Evolutionary conservation across 2,113 vertebrate species (phyloP).

Genomic region (Camelus dromedarius): DNA sequence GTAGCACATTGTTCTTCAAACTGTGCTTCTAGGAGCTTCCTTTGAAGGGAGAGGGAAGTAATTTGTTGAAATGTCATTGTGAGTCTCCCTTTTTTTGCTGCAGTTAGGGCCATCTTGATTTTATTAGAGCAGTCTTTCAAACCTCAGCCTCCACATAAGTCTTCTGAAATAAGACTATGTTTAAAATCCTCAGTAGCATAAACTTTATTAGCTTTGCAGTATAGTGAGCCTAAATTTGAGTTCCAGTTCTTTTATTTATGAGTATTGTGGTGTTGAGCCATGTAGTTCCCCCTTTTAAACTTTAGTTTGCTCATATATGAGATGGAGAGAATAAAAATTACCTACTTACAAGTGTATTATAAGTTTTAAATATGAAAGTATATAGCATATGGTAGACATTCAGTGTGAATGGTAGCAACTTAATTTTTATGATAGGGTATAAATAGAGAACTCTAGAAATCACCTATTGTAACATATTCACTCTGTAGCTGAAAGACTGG

Average conservation of each 20-base stretch:
- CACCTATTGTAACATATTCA: neutral
- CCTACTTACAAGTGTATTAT: neutral
- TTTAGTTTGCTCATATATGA: neutral
- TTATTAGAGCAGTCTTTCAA: neutral
- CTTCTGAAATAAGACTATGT: neutral
- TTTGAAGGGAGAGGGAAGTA: neutral
- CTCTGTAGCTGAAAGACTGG: neutral
- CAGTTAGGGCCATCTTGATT: neutral
- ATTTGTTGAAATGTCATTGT: neutral
- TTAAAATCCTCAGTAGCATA: neutral
- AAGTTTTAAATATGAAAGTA: neutral
- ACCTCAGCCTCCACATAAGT: neutral
- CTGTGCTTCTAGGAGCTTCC: neutral
- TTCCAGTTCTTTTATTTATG: neutral
- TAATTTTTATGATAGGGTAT: constrained; percentile 24
- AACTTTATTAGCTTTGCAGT: neutral
- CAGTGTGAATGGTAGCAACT: neutral
- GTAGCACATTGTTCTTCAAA: neutral
- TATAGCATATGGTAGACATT: neutral
- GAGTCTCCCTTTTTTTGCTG: neutral
- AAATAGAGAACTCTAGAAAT: neutral
- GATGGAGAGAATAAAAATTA: neutral
- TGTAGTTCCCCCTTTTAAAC: neutral
- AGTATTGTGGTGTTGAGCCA: neutral
- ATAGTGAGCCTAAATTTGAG: constrained; percentile 19